Conservation (phyloP, 2,797 vertebrate genomes). For the Clarias pachynema region DNA sequence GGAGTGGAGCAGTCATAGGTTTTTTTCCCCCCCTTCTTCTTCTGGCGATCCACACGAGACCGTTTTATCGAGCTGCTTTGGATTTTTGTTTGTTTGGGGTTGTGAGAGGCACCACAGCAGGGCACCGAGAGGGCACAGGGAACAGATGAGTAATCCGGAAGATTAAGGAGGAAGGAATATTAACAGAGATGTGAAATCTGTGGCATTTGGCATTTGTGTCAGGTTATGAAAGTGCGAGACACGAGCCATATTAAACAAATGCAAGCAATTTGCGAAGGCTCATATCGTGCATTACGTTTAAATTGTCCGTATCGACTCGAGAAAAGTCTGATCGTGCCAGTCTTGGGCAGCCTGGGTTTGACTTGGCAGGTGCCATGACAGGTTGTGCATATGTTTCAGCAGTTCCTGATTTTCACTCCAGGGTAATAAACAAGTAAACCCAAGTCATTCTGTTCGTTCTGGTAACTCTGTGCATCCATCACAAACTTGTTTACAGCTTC, state of each 20-base stretch:
- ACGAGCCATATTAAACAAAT: not conserved
- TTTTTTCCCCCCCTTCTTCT: not conserved
- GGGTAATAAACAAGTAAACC: not conserved
- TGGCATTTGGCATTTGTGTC: slow-evolving; percentile 1
- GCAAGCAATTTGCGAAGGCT: not conserved
- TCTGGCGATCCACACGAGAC: slow-evolving; percentile 18
- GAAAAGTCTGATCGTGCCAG: not conserved
- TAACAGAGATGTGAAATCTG: not conserved
- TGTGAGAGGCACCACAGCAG: not conserved
- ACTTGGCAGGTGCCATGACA: not conserved
- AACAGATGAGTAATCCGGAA: slow-evolving; percentile 5
- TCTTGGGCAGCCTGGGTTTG: slow-evolving; percentile 10
- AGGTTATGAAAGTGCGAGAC: not conserved
- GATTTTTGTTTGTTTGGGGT: not conserved
- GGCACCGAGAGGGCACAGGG: slow-evolving; percentile 11
- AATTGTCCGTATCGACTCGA: not conserved
- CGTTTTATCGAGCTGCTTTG: slow-evolving; percentile 19
- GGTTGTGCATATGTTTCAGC: not conserved
- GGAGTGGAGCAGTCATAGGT: not conserved
- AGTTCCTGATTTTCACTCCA: not conserved
- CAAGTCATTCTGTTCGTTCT: not conserved
- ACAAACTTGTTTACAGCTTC: slow-evolving; percentile 70
- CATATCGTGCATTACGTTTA: not conserved
- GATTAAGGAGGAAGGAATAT: slow-evolving; percentile 10
- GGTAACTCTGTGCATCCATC: slow-evolving; percentile 35